Base-by-base conservation (phyloP, 2,888 invertebrate genomes). In the Lacanobia oleracea region DNA sequence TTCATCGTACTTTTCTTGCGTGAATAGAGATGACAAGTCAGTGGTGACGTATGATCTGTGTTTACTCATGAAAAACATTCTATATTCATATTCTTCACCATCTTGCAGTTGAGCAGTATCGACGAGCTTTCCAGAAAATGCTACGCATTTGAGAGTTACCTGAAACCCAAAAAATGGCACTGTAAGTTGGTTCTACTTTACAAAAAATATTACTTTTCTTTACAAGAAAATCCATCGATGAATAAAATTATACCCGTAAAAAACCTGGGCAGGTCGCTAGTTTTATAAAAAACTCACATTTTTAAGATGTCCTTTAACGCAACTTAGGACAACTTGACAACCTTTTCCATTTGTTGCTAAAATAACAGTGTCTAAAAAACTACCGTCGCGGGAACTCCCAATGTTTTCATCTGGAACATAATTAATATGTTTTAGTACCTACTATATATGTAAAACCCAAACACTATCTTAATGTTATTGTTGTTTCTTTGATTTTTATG, bases 351-450 rank as follows among this genome's bases (percentile, higher is more conserved):
- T 72, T 3, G 85, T 83, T 1, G 64, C 72, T 8, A 0, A 37
- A 40, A 81, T 23, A 48, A 87, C 61, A 63, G 78, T 72, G 40
- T 87, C 79, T 40, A 23, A 50, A 40, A 88, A 93, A 23, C 81
- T 85, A 1, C 70, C 7, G 57, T 93, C 90, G 0, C 92, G 87
- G 3, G 93, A 93, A 72, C 89, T 88, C 8, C 91, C 91, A 27
- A 94, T 90, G 21, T 92, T 75, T 1, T 89, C 85, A 56, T 86
- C 93, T 93, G 82, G 56, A 88, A 90, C 50, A 27, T n/a, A 50
- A 33, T 33, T 4, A 6, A 59, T 14, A 48, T 43, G 43, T 43
- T 43, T 43, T 40, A 40, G 40, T 27, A n/a, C n/a, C 33, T 33
- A 33, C 2, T 40, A 10, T 40, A 43, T 43, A 43, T 43, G 43